A percentile compares a stretch with the other conserved stretches of the same genome.
These are phyloP conservation scores for Orthosia gracilis DNA, from an alignment of 2,888 invertebrate genomes.

Conservation along the genomic window DNA sequence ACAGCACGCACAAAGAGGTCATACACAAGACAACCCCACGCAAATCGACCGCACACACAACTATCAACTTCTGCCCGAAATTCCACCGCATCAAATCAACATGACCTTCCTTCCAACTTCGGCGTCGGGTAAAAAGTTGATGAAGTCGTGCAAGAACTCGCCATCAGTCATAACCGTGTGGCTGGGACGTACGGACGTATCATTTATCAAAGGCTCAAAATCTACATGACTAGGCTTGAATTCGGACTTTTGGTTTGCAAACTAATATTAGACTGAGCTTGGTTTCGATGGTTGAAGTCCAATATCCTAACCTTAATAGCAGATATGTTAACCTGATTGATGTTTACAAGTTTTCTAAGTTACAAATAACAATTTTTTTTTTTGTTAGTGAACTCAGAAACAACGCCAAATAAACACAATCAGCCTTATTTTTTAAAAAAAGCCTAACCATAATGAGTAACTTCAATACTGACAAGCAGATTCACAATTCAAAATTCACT, in stretches of 20 bases:
- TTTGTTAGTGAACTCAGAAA: too few relatives aligned
- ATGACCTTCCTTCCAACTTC: constrained; percentile 45
- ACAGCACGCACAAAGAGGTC: not conserved
- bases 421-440: too few relatives aligned
- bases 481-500: too few relatives aligned
- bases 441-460: too few relatives aligned
- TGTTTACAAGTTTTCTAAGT: too few relatives aligned
- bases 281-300: not conserved
- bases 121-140: constrained; percentile 70
- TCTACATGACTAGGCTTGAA: constrained; percentile 67
- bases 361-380: too few relatives aligned
- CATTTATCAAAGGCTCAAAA: constrained; percentile 76
- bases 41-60: constrained; percentile 6
- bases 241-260: constrained; percentile 45
- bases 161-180: constrained; percentile 79
- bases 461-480: too few relatives aligned
- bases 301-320: not conserved
- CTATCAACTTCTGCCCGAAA: not conserved
- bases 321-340: too few relatives aligned
- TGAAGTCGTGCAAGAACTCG: constrained; percentile 72
- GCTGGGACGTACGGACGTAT: constrained; percentile 65
- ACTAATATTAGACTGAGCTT: constrained; percentile 19
- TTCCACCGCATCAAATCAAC: constrained; percentile 57
- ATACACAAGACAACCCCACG: not conserved
- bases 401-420: too few relatives aligned